Conservation (phyloP, 1,140 invertebrate species). For the Lepidurus arcticus region DNA sequence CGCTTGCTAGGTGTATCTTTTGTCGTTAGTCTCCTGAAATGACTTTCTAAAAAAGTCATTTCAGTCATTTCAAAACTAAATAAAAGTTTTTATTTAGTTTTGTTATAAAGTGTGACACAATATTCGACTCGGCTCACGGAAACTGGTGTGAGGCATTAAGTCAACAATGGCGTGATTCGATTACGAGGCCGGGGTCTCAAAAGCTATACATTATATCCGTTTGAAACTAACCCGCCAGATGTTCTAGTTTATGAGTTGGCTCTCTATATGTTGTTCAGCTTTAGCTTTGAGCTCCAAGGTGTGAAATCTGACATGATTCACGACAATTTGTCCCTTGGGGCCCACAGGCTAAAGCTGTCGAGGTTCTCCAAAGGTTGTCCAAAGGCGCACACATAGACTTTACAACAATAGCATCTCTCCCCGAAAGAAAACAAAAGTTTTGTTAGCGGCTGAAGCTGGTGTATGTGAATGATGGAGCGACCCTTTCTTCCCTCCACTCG, state of each 20-base stretch:
- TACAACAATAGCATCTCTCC: slow-evolving; percentile 4
- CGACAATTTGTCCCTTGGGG: slow-evolving; percentile 14
- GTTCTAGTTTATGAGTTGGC: background rate
- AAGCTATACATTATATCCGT: background rate
- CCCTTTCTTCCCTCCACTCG: background rate
- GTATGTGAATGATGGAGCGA: background rate
- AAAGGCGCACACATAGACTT: background rate
- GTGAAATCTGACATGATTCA: slow-evolving; percentile 19
- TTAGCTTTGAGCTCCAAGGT: background rate
- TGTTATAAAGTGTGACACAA: too few relatives aligned
- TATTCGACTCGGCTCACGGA: too few relatives aligned
- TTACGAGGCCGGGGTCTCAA: background rate
- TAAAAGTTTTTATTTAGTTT: too few relatives aligned
- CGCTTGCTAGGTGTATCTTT: too few relatives aligned
- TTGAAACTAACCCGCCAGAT: slow-evolving; percentile 1
- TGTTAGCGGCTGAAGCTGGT: background rate
- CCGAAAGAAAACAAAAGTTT: background rate
- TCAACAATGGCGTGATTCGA: background rate
- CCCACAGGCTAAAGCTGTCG: slow-evolving; percentile 4
- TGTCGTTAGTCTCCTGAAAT: too few relatives aligned
- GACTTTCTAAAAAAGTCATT: too few relatives aligned
- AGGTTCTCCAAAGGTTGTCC: background rate
- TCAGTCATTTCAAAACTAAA: too few relatives aligned
- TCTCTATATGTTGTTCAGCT: background rate
- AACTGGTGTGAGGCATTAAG: background rate